A percentile compares a stretch with the other conserved stretches of the same genome.
These are phyloP conservation scores for Apoderus coryli DNA, from an alignment of 2,888 invertebrate species.

Conservation along the genomic window DNA sequence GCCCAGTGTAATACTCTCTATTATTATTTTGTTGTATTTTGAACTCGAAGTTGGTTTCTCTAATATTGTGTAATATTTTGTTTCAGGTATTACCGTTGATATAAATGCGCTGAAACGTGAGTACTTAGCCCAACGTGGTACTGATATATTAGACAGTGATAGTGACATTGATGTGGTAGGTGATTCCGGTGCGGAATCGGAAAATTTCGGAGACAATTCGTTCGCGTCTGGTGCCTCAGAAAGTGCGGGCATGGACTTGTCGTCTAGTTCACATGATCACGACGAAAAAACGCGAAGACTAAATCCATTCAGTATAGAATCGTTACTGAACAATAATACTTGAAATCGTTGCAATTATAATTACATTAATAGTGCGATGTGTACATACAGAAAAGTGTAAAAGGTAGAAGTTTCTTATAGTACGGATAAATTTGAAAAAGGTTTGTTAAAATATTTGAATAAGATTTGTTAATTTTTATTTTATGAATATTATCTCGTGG, in stretches of 20 bases:
- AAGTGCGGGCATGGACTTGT: conserved; percentile 29
- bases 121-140: conserved; percentile 66
- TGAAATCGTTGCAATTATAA: no score
- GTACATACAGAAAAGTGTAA: no score
- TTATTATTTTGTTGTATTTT: no score
- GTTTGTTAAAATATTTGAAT: no score
- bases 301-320: conserved; percentile 85
- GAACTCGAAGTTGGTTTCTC: no score
- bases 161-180: conserved; percentile 80
- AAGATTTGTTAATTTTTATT: no score
- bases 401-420: no score
- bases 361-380: no score
- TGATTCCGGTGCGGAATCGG: conserved; percentile 55
- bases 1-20: no score
- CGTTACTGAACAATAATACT: conserved; percentile 65
- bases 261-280: conserved; percentile 33
- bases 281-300: conserved; percentile 39
- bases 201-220: conserved; percentile 41
- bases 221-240: conserved; percentile 23
- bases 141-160: conserved; percentile 40
- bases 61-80: no score
- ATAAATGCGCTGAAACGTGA: conserved; percentile 72
- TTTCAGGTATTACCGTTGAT: conserved; percentile 62
- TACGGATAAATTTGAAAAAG: no score
- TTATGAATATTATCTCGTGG: no score